Evolutionary conservation across 2,113 vertebrate genomes (phyloP).

Genomic region (Scytalopus superciliaris): DNA sequence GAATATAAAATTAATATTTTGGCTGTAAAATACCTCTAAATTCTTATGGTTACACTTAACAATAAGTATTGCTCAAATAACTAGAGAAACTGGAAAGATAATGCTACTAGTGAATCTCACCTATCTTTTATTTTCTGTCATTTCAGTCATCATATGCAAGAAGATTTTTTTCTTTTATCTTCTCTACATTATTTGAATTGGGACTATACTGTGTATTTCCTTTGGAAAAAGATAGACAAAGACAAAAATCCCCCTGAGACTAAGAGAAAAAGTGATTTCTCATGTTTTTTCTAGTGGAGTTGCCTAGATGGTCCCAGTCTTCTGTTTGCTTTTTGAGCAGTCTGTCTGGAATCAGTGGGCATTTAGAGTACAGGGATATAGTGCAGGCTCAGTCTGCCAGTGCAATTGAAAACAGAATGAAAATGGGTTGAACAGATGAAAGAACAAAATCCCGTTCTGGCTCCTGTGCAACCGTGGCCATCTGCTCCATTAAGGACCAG

Average conservation of each 20-base stretch:
- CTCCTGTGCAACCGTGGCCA: background rate
- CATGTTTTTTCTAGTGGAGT: background rate
- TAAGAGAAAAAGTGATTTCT: background rate
- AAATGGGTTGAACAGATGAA: background rate
- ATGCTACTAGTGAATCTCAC: background rate
- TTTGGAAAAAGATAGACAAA: background rate
- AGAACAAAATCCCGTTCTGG: conserved; percentile 30
- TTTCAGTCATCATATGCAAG: background rate
- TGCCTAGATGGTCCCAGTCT: background rate
- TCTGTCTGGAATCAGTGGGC: background rate
- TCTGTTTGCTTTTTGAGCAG: background rate
- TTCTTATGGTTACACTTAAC: background rate
- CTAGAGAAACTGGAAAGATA: background rate
- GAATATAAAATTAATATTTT: background rate
- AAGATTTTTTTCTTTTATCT: background rate
- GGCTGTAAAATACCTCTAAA: background rate
- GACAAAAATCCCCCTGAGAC: background rate
- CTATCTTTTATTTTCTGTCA: background rate
- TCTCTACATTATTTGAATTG: background rate
- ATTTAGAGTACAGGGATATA: background rate
- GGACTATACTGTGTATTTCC: background rate
- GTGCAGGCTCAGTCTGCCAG: background rate
- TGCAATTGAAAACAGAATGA: background rate
- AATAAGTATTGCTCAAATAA: background rate
- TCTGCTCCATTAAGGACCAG: conserved; percentile 14